Base-by-base conservation (phyloP, 2,888 invertebrate species). In the Plutella xylostella region DNA sequence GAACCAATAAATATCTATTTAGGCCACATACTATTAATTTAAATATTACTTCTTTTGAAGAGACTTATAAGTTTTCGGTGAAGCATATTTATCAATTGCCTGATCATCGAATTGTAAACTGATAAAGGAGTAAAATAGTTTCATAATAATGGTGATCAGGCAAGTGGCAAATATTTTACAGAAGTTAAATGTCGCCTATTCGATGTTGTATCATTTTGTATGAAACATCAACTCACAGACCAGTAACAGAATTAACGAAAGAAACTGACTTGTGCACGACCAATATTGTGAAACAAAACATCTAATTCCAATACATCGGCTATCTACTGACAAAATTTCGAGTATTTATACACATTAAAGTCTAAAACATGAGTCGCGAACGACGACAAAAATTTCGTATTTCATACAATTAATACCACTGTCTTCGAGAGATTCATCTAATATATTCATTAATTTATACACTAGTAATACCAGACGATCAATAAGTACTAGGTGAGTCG, bases 401-500 rank as follows among this genome's bases (percentile, higher is more conserved):
- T 72, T 65, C 57, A 70, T 71, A 73, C 70, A 68, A 66, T 61
- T 72, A 72, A 77, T 75, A 79, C 76, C 75, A 74, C 72, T 69
- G 73, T 74, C 69, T 62, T 74, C 65, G 68, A 76, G 77, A 78
- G 75, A 69, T 72, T 77, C 62, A 74, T 63, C 72, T 73, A 67
- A 68, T 67, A 70, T 72, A 33, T 75, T 68, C 62, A 62, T 68
- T 72, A 71, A 63, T 72, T 76, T 75, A 76, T 68, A 78, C 59
- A 70, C 82, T 82, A 82, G 71, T 83, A 82, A 82, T 83, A 82
- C 82, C 77, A 45, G 48, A 48, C 28, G 45, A 71, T 79, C 65
- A 67, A n/a, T 76, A 77, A 77, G 77, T 77, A 76, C 73, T 76
- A 73, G 51, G 58, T 63, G n/a, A n/a, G n/a, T n/a, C n/a, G n/a